phyloP scores from a whole-genome alignment of 2,888 invertebrate genomes.

The Melinopterus prodromus region DNA sequence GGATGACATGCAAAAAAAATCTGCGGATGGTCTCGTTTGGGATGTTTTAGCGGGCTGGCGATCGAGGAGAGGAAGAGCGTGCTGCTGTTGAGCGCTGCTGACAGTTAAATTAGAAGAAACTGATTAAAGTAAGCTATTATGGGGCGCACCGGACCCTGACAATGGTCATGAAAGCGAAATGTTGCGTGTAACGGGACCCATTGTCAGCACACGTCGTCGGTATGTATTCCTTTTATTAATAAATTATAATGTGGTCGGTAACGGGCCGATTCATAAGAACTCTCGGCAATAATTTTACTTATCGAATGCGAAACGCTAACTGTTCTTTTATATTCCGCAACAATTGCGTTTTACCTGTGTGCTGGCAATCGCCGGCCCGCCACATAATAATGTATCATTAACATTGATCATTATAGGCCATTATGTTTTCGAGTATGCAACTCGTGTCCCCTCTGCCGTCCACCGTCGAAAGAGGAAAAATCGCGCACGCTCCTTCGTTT shows the following conservation, averaged over 20 bases:
- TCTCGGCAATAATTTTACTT: not conserved
- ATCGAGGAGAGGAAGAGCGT: not conserved
- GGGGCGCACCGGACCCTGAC: not conserved
- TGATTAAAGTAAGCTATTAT: not conserved
- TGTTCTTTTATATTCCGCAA: constrained; percentile 4
- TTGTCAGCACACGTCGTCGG: constrained; percentile 4
- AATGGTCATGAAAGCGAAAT: constrained; percentile 4
- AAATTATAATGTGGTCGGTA: not conserved
- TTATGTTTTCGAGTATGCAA: constrained; percentile 4
- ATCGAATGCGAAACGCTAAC: not conserved
- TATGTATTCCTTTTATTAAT: not conserved
- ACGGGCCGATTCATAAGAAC: constrained; percentile 4
- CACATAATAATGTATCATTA: not conserved
- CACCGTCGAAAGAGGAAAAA: not conserved
- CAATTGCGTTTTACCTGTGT: constrained; percentile 4
- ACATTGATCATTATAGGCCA: constrained; percentile 4
- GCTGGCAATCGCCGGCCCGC: not conserved
- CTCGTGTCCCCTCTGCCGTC: not conserved
- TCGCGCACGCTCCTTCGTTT: not conserved
- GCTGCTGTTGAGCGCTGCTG: not conserved
- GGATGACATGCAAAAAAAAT: not conserved
- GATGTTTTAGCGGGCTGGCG: not conserved
- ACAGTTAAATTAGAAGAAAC: constrained; percentile 4
- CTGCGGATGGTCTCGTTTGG: not conserved
- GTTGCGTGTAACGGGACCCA: not conserved